A percentile compares a stretch with the other conserved stretches of the same genome.
Conservation (phyloP, 1,140 invertebrate genomes). For the Eupristina koningsbergeri region DNA sequence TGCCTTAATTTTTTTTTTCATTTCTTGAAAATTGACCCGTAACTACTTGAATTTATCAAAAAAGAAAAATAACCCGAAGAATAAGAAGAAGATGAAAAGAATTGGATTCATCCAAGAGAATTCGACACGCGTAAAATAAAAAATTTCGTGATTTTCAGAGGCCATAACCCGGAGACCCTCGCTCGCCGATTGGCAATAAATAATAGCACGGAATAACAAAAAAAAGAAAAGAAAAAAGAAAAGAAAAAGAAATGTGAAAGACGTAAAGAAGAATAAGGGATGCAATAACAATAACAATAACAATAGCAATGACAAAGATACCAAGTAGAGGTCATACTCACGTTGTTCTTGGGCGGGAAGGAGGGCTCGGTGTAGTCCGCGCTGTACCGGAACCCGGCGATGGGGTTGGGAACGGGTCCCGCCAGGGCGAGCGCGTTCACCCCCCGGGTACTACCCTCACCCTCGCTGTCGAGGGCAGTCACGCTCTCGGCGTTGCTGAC, state of each 20-base stretch:
- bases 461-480: conserved; percentile 75
- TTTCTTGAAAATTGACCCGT: not conserved
- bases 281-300: too few species aligned
- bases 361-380: conserved; percentile 89
- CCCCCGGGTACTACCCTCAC: conserved; percentile 71
- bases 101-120: not conserved
- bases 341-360: conserved; percentile 81
- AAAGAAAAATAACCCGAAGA: too few species aligned
- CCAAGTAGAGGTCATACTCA: too few species aligned
- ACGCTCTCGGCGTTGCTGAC: conserved; percentile 80
- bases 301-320: too few species aligned
- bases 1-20: too few species aligned
- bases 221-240: not conserved
- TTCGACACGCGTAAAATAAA: not conserved
- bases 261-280: not conserved
- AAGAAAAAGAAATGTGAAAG: not conserved
- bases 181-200: not conserved
- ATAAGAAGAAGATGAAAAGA: not conserved
- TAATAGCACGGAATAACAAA: not conserved
- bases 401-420: conserved; percentile 82
- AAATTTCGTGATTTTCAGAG: not conserved
- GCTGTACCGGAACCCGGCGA: conserved; percentile 84
- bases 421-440: conserved; percentile 82
- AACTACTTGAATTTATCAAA: too few species aligned
- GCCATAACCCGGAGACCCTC: not conserved